Percentiles rank a stretch among this genome's conserved stretches.
These are phyloP conservation scores for Poicephalus meyeri DNA, from an alignment of 2,113 vertebrate species.

Conservation along the genomic window DNA sequence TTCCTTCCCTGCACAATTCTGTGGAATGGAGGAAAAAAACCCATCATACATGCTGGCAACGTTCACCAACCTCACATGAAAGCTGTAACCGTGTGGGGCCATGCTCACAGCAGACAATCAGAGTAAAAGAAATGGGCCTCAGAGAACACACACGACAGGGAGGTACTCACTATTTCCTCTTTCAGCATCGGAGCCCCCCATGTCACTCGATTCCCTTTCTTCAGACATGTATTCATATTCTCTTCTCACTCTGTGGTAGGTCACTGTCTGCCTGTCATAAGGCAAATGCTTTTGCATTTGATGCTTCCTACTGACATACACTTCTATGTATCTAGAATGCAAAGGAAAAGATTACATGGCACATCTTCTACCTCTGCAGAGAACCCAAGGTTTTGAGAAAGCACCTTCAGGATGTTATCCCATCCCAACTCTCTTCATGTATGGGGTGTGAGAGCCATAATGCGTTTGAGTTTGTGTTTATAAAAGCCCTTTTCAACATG, in stretches of 20 bases:
- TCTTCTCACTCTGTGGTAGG: slow-evolving; percentile 32
- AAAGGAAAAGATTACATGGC: neutral
- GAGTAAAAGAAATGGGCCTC: neutral
- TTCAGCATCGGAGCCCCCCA: neutral
- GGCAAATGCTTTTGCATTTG: slow-evolving; percentile 70
- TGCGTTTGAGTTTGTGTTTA: neutral
- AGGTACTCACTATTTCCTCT: slow-evolving; percentile 60
- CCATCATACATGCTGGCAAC: neutral
- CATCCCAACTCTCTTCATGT: neutral
- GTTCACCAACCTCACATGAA: fast-evolving
- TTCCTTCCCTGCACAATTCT: slow-evolving; percentile 53
- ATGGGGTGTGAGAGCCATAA: neutral
- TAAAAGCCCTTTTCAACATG: neutral
- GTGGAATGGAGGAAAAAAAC: neutral
- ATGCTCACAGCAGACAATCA: neutral
- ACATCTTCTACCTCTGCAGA: fast-evolving
- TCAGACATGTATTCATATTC: slow-evolving; percentile 53
- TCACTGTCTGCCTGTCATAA: slow-evolving; percentile 20
- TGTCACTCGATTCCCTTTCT: slow-evolving; percentile 5
- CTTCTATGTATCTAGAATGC: slow-evolving; percentile 86
- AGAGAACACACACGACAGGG: fast-evolving
- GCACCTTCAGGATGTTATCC: fast-evolving
- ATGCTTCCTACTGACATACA: slow-evolving; percentile 83
- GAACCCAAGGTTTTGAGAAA: fast-evolving
- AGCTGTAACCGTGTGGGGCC: fast-evolving